Conservation (phyloP, 2,888 invertebrate genomes). For the Falcaria lacertinaria region DNA sequence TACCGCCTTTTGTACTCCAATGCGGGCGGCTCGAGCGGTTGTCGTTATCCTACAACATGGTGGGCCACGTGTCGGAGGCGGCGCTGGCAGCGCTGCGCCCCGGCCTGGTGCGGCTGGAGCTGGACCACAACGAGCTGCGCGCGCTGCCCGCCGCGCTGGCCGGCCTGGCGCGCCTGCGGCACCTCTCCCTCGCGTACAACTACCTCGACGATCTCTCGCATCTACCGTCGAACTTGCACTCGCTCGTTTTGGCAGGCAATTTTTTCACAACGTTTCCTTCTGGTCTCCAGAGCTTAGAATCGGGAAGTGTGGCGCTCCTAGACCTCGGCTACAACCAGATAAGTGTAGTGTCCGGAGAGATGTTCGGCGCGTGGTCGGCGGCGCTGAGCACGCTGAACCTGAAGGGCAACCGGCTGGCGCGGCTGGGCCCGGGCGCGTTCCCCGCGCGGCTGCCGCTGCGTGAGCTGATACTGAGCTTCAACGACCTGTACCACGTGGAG, state of each 20-base stretch:
- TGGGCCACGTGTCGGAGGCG: slow-evolving; percentile 81
- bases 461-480: slow-evolving; percentile 92
- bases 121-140: slow-evolving; percentile 85
- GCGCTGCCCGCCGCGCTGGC: slow-evolving; percentile 82
- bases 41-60: slow-evolving; percentile 86
- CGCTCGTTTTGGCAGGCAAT: slow-evolving; percentile 87
- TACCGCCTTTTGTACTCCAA: slow-evolving; percentile 82
- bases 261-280: slow-evolving; percentile 83
- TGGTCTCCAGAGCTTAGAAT: slow-evolving; percentile 80
- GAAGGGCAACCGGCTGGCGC: slow-evolving; percentile 87
- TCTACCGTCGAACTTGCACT: slow-evolving; percentile 82
- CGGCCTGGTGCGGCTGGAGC: slow-evolving; percentile 85
- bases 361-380: slow-evolving; percentile 86
- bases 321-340: slow-evolving; percentile 92
- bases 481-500: slow-evolving; percentile 87
- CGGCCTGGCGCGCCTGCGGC: slow-evolving; percentile 81
- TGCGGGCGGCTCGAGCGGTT: slow-evolving; percentile 84
- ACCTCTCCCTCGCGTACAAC: slow-evolving; percentile 89
- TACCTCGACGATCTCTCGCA: slow-evolving; percentile 72
- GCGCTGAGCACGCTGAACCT: slow-evolving; percentile 86
- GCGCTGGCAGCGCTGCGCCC: slow-evolving; percentile 84
- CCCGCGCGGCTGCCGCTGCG: slow-evolving; percentile 84
- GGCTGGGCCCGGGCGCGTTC: slow-evolving; percentile 81
- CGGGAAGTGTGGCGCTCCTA: slow-evolving; percentile 81
- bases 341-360: slow-evolving; percentile 81